Conservation (phyloP, 2,113 vertebrate species). For the Daphoenositta chrysoptera region DNA sequence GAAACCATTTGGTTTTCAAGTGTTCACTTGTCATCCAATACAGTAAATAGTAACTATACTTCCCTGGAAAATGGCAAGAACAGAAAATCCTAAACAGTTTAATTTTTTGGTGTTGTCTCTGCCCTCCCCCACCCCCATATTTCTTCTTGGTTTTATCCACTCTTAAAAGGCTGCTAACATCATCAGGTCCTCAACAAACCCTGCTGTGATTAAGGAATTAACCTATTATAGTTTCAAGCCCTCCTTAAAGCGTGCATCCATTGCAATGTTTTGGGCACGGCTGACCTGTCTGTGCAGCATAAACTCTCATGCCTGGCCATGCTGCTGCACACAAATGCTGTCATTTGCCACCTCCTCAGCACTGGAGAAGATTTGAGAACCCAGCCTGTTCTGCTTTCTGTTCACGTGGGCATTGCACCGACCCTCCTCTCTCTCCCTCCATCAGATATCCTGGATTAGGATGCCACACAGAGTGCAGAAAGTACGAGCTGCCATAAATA, state of each 20-base stretch:
- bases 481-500: not conserved
- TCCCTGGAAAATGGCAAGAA: not conserved
- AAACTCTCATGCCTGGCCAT: not conserved
- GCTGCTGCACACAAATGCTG: not conserved
- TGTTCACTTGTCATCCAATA: not conserved
- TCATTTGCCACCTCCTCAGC: not conserved
- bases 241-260: not conserved
- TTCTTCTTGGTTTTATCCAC: not conserved
- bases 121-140: fast-evolving
- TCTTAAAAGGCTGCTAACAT: not conserved
- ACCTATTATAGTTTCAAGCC: not conserved
- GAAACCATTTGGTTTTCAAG: not conserved
- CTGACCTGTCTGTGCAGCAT: not conserved
- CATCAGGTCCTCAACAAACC: not conserved
- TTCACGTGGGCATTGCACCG: not conserved
- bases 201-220: not conserved
- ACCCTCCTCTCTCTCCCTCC: not conserved
- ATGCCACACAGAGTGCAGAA: not conserved
- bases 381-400: not conserved
- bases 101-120: not conserved
- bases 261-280: too few species aligned
- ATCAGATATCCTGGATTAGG: not conserved
- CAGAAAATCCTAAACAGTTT: not conserved
- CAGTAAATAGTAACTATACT: not conserved
- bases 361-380: not conserved